A percentile compares a stretch with the other conserved stretches of the same genome.
phyloP scores from a whole-genome alignment of 2,888 invertebrate genomes.

The Unio delphinus region DNA sequence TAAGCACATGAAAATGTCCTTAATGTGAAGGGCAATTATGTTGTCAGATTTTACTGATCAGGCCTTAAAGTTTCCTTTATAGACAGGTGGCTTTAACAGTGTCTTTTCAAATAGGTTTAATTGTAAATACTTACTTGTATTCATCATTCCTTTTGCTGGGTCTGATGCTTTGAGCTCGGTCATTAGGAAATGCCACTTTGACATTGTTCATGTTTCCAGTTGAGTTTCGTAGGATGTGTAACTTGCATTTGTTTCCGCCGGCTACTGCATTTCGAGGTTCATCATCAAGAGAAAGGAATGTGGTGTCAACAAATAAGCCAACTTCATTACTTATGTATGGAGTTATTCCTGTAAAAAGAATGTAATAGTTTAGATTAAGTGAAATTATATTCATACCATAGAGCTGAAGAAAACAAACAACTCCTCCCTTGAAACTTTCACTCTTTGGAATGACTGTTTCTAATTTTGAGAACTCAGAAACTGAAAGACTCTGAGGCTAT shows the following conservation, averaged over 20 bases:
- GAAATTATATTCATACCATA: background rate
- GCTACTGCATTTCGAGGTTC: slow-evolving; percentile 63
- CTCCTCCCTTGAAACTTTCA: background rate
- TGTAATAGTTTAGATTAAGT: background rate
- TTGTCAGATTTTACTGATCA: too few species aligned
- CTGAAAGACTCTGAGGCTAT: too few species aligned
- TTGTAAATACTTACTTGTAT: slow-evolving; percentile 58
- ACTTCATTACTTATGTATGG: slow-evolving; percentile 71
- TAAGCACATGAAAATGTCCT: too few species aligned
- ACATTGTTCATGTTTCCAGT: slow-evolving; percentile 32
- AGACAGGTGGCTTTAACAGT: too few species aligned
- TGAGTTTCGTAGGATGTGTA: slow-evolving; percentile 49
- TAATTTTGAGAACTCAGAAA: background rate
- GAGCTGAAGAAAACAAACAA: background rate
- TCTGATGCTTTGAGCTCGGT: slow-evolving; percentile 67
- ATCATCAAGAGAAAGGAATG: slow-evolving; percentile 48
- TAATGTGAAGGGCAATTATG: too few species aligned
- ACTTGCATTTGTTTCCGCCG: slow-evolving; percentile 53
- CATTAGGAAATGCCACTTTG: slow-evolving; percentile 70
- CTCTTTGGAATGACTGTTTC: background rate
- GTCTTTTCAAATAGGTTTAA: too few species aligned
- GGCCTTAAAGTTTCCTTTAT: too few species aligned
- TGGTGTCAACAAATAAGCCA: slow-evolving; percentile 67
- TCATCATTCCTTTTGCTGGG: slow-evolving; percentile 60
- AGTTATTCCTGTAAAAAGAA: slow-evolving; percentile 61